Base-by-base conservation (phyloP, 1,140 invertebrate species). In the Fopius arisanus region DNA sequence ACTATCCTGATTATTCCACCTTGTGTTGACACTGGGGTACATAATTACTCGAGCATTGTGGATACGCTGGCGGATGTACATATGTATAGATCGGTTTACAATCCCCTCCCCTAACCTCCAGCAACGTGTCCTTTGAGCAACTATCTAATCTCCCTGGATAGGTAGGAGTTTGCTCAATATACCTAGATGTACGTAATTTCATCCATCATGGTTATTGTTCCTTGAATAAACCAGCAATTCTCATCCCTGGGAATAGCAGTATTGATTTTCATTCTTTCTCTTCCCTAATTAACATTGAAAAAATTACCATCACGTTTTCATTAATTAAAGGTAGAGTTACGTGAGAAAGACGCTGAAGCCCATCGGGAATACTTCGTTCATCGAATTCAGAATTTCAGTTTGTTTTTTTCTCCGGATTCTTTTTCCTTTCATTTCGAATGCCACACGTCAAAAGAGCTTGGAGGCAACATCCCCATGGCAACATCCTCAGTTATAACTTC, bases 21-120 rank as follows among this genome's bases (percentile, higher is more conserved):
- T 66, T 37, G 28, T 75, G 70, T 72, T 72, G 70, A 75, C 74
- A 72, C 66, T 72, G 40, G 54, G 70, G 65, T 75, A 75, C 70
- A 75, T 75, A 72, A 75, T 75, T 72, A 75, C 70, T 67, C 41
- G 67, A 72, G 59, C 65, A 75, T 75, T 72, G 65, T 75, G 66
- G 66, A 72, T 65, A 51, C 70, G 66, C 26, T 59, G 33, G 14
- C 41, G 28, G 26, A 68, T 75, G 68, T 72, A 72, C 43, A 75
- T 72, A 75, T 72, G 62, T 75, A 72, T 72, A 67, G 40, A 41
- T 48, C 63, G 54, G 72, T 73, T 73, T 73, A 66, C 72, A 48
- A 68, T 73, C 65, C 70, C 43, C 63, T 65, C 70, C 43, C 43
- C n/a, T 19, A 4, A n/a, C 7, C 43, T n/a, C n/a, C n/a, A 33